A percentile compares a stretch with the other conserved stretches of the same genome.
Evolutionary conservation across 2,113 vertebrate species (phyloP).

Genomic region (Enhydra lutris): DNA sequence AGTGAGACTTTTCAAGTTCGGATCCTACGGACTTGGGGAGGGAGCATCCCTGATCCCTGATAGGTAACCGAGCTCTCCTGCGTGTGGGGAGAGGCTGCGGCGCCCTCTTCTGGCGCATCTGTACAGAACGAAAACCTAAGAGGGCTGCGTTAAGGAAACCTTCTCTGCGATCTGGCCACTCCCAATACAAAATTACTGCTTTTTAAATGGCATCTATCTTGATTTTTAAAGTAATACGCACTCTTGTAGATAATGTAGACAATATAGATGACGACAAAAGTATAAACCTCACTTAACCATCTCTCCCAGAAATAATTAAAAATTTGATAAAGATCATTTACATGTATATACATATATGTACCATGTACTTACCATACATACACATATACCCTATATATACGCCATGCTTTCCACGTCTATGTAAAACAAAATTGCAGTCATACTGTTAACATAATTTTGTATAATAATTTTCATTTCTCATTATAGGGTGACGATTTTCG

Average conservation of each 20-base stretch:
- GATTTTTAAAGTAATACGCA: not conserved
- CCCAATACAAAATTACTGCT: not conserved
- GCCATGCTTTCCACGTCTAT: not conserved
- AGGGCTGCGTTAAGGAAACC: not conserved
- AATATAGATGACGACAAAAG: not conserved
- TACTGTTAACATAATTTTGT: not conserved
- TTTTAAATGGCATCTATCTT: not conserved
- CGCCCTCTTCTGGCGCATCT: constrained; percentile 46
- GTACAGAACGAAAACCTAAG: not conserved
- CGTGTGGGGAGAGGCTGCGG: not conserved
- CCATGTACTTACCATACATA: not conserved
- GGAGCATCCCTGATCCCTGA: not conserved
- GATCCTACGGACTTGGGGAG: not conserved
- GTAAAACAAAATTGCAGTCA: not conserved
- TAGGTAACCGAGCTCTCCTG: not conserved
- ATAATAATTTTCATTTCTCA: not conserved
- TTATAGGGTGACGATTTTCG: not conserved
- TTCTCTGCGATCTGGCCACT: not conserved
- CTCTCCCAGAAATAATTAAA: not conserved
- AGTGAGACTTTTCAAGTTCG: not conserved
- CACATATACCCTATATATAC: not conserved
- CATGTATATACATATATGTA: not conserved
- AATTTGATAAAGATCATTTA: no score
- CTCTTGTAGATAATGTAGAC: not conserved
- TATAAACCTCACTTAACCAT: not conserved